Percentiles rank a stretch among this genome's conserved stretches.
phyloP scores from a whole-genome alignment of 1,140 invertebrate species.

The Lepidostoma basale region DNA sequence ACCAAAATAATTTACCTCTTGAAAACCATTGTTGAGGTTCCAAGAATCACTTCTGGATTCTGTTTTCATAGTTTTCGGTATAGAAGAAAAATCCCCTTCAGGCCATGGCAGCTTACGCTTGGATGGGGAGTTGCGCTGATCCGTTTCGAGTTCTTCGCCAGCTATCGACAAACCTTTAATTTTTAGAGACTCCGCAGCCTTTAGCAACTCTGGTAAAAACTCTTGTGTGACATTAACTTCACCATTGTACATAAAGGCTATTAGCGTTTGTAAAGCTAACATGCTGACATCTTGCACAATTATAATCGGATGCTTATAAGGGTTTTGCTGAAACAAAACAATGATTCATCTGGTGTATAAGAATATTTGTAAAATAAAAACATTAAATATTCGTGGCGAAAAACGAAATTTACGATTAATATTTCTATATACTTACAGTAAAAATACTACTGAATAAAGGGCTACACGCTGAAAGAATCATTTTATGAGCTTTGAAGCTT shows the following conservation, averaged over 20 bases:
- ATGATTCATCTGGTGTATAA: too few species aligned
- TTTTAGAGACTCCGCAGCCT: slow-evolving; percentile 68
- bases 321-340: slow-evolving; percentile 64
- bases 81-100: neutral
- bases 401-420: too few species aligned
- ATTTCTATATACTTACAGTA: slow-evolving; percentile 22
- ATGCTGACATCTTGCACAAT: slow-evolving; percentile 71
- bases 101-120: neutral
- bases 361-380: slow-evolving; percentile 13
- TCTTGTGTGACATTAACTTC: slow-evolving; percentile 72
- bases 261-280: slow-evolving; percentile 63
- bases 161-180: slow-evolving; percentile 65
- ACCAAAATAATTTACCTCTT: slow-evolving; percentile 18
- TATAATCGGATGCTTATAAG: slow-evolving; percentile 71
- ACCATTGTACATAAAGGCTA: slow-evolving; percentile 72
- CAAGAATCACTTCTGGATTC: neutral
- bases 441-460: slow-evolving; percentile 69
- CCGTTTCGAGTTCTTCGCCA: neutral
- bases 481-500: slow-evolving; percentile 72
- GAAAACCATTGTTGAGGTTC: neutral
- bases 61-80: neutral
- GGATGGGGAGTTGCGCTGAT: neutral
- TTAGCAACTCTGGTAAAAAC: slow-evolving; percentile 66
- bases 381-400: neutral
- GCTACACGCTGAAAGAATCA: slow-evolving; percentile 75